phyloP scores from a whole-genome alignment of 1,140 invertebrate genomes.

The Drosophila mayri region DNA sequence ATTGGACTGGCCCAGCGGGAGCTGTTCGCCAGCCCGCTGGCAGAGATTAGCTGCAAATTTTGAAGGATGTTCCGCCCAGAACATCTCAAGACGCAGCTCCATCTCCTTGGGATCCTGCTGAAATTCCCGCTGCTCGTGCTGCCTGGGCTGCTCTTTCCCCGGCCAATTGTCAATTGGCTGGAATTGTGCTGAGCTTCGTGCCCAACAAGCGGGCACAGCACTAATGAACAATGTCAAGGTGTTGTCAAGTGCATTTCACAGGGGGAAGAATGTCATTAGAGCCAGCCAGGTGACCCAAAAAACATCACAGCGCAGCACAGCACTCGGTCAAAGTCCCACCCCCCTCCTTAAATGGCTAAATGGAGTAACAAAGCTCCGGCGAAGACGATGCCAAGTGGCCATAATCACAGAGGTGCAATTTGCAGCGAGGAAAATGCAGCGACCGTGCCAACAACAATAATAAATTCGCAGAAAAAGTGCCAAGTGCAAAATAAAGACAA shows the following conservation, averaged over 20 bases:
- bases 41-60: slow-evolving; percentile 58
- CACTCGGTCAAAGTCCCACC: neutral
- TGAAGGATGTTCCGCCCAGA: slow-evolving; percentile 44
- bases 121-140: slow-evolving; percentile 5
- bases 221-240: slow-evolving; percentile 81
- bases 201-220: slow-evolving; percentile 30
- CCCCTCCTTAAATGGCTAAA: slow-evolving; percentile 62
- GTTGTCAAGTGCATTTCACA: slow-evolving; percentile 76
- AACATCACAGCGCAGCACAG: neutral
- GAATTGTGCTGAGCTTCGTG: slow-evolving; percentile 26
- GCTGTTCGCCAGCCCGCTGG: slow-evolving; percentile 28
- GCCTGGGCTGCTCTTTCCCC: slow-evolving; percentile 19
- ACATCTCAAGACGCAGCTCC: neutral
- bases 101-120: neutral
- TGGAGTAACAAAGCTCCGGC: slow-evolving; percentile 48
- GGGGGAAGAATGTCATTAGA: slow-evolving; percentile 62
- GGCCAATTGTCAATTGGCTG: slow-evolving; percentile 38
- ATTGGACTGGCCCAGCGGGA: slow-evolving; percentile 39
- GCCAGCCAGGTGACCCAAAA: slow-evolving; percentile 31
- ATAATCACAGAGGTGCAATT: slow-evolving; percentile 81
- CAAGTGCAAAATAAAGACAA: slow-evolving; percentile 66
- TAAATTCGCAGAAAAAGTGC: slow-evolving; percentile 70
- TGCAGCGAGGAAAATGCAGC: slow-evolving; percentile 22
- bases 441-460: slow-evolving; percentile 64
- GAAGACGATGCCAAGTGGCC: slow-evolving; percentile 66